Evolutionary conservation across 1,140 invertebrate species (phyloP).

Genomic region (Drosophila yakuba): DNA sequence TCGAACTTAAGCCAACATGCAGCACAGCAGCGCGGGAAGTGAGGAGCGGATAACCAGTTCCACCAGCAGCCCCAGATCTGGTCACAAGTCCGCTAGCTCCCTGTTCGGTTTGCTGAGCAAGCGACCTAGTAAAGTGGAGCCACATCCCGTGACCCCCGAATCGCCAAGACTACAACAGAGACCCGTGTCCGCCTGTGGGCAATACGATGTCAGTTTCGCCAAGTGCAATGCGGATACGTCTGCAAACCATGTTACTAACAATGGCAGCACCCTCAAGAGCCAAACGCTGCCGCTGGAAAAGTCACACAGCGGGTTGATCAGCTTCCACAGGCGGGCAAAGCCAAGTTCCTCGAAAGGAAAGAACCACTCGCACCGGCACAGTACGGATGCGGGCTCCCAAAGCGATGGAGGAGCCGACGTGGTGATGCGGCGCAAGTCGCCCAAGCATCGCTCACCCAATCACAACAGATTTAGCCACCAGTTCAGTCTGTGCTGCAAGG

Average conservation of each 20-base stretch:
- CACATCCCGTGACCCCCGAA: conserved; percentile 67
- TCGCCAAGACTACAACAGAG: conserved; percentile 59
- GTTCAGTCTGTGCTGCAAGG: conserved; percentile 81
- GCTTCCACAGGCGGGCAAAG: conserved; percentile 69
- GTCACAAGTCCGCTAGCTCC: conserved; percentile 56
- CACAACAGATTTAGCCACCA: conserved; percentile 83
- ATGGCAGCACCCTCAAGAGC: conserved; percentile 59
- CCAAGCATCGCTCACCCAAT: conserved; percentile 76
- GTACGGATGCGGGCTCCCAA: conserved; percentile 68
- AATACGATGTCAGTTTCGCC: conserved; percentile 73
- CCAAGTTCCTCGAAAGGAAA: conserved; percentile 59
- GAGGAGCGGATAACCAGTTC: conserved; percentile 74
- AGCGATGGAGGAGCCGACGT: conserved; percentile 72
- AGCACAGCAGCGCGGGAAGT: conserved; percentile 57
- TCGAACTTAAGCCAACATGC: conserved; percentile 38
- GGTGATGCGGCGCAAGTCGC: conserved; percentile 70
- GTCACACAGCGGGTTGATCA: conserved; percentile 74
- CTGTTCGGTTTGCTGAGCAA: conserved; percentile 74
- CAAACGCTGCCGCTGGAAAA: conserved; percentile 77
- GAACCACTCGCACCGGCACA: conserved; percentile 66
- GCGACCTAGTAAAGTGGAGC: conserved; percentile 68
- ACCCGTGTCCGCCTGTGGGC: conserved; percentile 57
- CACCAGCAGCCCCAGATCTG: conserved; percentile 65
- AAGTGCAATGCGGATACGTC: conserved; percentile 40
- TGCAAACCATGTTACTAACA: conserved; percentile 38